Conservation (phyloP, 2,113 vertebrate genomes). For the Tenebrosternarchus preto region DNA sequence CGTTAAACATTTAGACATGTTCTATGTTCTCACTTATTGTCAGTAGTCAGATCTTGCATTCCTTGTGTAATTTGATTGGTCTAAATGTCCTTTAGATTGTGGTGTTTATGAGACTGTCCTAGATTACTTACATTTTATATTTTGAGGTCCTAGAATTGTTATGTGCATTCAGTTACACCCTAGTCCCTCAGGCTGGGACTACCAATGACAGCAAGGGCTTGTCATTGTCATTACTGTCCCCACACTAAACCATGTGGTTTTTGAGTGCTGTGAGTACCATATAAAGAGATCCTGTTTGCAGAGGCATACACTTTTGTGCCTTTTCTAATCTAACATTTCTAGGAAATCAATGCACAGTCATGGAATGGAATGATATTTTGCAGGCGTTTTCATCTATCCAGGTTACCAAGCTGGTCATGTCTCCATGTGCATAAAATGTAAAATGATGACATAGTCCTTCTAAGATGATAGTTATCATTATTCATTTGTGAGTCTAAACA, state of each 20-base stretch:
- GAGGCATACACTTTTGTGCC: slow-evolving; percentile 18
- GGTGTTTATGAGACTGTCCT: not conserved
- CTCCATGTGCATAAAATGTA: slow-evolving; percentile 34
- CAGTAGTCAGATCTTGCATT: not conserved
- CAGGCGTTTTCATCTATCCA: slow-evolving; percentile 40
- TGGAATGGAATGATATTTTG: slow-evolving; percentile 43
- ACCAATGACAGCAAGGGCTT: not conserved
- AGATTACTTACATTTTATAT: not conserved
- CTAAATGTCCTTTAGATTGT: not conserved
- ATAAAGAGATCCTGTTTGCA: slow-evolving; percentile 33
- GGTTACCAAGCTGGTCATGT: slow-evolving; percentile 40
- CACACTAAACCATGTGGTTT: slow-evolving; percentile 14
- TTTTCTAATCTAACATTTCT: slow-evolving; percentile 52
- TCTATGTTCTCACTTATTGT: not conserved
- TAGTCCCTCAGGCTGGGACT: not conserved
- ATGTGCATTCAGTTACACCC: not conserved
- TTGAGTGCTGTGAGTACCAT: slow-evolving; percentile 14
- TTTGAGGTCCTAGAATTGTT: not conserved
- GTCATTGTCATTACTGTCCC: not conserved
- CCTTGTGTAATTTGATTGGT: not conserved
- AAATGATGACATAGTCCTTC: slow-evolving; percentile 22
- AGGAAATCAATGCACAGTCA: slow-evolving; percentile 55
- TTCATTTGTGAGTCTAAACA: slow-evolving; percentile 41
- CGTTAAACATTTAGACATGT: not conserved
- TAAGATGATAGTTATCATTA: slow-evolving; percentile 45